Base-by-base conservation (phyloP, 1,140 invertebrate genomes). In the Carcinoscorpius rotundicauda region DNA sequence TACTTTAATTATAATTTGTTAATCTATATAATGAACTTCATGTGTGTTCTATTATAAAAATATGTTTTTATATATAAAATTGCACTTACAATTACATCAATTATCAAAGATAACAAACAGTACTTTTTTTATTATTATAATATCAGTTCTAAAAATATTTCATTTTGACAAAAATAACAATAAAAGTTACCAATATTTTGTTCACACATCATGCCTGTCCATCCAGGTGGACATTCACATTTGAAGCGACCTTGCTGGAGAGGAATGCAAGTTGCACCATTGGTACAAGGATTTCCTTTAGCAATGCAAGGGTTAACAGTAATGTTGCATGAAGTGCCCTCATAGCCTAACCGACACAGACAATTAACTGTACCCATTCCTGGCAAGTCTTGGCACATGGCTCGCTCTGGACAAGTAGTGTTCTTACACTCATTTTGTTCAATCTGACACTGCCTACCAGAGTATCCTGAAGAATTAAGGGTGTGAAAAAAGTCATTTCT, bases 381-480 rank as follows among this genome's bases (percentile, higher is more conserved):
- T 6, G 94, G 93, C 75, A 96, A 86, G 75, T 97, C 91, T 78
- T 97, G 96, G 76, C 94, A 97, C 91, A 97, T 97, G 4, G 94
- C 92, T 73, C 92, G 81, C 73, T 93, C 91, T 0, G 93, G 93
- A 71, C 94, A 97, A 0, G 91, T 91, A 68, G 91, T 86, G 72
- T 90, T 90, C 64, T 80, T 79, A 73, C 94, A 97, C 71, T 97
- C 93, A 0, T 88, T 87, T 73, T 85, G 85, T 76, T 96, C 93
- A 74, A 93, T 89, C 78, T 97, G 91, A 73, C 94, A 97, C 72
- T 96, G 93, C 49, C 93, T 83, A 52, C 94, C 94, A 49, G 86
- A 85, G 73, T 93, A 97, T 55, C 93, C 91, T 76, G 67, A 60
- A 69, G 62, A 58, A 52, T 58, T 9, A 68, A 66, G 56, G 29